Evolutionary conservation across 2,888 invertebrate species (phyloP), one percentile per base, ranked within the genome.

Genomic region (Tuberolachnus salignus): DNA sequence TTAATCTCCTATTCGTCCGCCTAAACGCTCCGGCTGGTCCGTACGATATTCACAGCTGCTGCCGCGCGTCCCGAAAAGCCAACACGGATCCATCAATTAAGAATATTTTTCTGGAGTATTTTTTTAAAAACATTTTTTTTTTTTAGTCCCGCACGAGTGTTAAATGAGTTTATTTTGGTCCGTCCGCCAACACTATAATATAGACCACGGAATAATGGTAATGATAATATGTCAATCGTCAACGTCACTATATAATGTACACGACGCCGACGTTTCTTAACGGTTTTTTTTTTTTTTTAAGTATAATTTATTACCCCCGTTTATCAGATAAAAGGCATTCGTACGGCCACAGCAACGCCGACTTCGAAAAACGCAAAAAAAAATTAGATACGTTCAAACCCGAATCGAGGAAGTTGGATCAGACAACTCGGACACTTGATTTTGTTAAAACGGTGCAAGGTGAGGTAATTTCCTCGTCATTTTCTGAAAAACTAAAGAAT

Each of bases 191-290:
- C 34, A 14, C 23, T 10, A 11, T 21, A 46, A n/a, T n/a, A n/a
- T n/a, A n/a, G n/a, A n/a, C n/a, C n/a, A n/a, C n/a, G n/a, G n/a
- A n/a, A n/a, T n/a, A n/a, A n/a, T n/a, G n/a, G 42, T 19, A 34
- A 34, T 34, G 34, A 34, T 34, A 63, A 42, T 34, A 63, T 51
- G 72, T 63, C 72, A 73, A 73, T 73, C 72, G 72, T 61, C 61
- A 42, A 16, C 51, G 72, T 71, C 72, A 19, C 46, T 51, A 9
- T 2, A n/a, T n/a, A n/a, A n/a, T n/a, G 13, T 14, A 44, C 57
- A 71, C 23, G 13, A 71, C n/a, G 23, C 14, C n/a, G 34, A 34
- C 34, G 34, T 6, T 34, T 6, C 34, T 34, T n/a, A n/a, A 34
- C 10, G n/a, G 10, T 3, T 71, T 59, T 23, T 26, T 23, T 34